These are phyloP conservation scores for Papilio machaon DNA, from an alignment of 1,140 invertebrate species.

Conservation along the genomic window DNA sequence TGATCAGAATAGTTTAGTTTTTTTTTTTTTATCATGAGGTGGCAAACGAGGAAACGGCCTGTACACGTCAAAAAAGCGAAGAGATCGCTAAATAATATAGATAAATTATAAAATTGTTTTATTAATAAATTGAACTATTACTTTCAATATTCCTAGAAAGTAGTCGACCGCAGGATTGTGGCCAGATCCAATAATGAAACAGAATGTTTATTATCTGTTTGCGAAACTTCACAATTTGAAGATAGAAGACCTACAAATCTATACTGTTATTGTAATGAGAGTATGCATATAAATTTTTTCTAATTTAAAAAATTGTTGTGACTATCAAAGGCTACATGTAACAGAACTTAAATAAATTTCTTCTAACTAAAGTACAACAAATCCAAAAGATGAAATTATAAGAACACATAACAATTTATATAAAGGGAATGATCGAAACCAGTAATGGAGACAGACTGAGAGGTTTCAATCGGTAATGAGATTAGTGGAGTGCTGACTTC, in stretches of 20 bases:
- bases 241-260: not conserved
- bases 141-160: not conserved
- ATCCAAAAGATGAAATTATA: not conserved
- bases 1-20: too few relatives aligned
- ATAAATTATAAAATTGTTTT: not conserved
- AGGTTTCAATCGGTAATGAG: slow-evolving; percentile 28
- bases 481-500: slow-evolving; percentile 26
- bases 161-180: not conserved
- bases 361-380: too few relatives aligned
- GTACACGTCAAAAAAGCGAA: too few relatives aligned
- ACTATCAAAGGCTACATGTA: too few relatives aligned
- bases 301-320: too few relatives aligned
- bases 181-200: not conserved
- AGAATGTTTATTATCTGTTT: not conserved
- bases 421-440: not conserved
- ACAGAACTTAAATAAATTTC: too few relatives aligned
- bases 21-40: too few relatives aligned
- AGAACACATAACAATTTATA: not conserved
- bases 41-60: too few relatives aligned
- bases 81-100: too few relatives aligned
- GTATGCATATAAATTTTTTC: too few relatives aligned
- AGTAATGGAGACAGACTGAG: slow-evolving; percentile 18
- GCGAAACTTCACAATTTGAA: not conserved
- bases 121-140: not conserved
- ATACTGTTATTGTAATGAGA: too few relatives aligned